Evolutionary conservation across 2,888 invertebrate species (phyloP), one percentile per base, ranked within the genome.

Genomic region (Nowickia ferox): DNA sequence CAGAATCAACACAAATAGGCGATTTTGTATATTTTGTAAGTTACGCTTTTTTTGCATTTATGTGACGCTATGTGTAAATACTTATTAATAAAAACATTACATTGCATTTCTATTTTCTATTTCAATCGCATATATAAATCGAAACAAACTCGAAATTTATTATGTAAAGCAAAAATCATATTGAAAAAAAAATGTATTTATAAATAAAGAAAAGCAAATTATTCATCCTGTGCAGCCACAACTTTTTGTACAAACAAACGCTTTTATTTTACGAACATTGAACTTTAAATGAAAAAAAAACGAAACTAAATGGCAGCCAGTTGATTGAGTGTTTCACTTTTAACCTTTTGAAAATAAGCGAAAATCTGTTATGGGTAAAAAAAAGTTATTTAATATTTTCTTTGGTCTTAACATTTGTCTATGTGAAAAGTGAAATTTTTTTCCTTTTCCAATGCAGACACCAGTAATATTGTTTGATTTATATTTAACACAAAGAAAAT

Each of bases 361-460:
- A 48, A 72, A 42, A 19, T 77, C 46, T 80, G 9, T 57, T 17
- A 46, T 61, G 51, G 42, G 59, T 9, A 17, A 9, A 40, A 63
- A n/a, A 63, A 79, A 71, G n/a, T 79, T 59, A 74, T 74, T 80
- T 30, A 80, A 74, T 66, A 48, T 72, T 42, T 80, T 48, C 22
- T 59, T 51, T 77, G 30, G 30, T 68, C 9, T 17, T 38, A 22
- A 5, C 10, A 30, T 17, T 53, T 53, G 46, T 66, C 15, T 42
- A 11, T 17, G 57, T 22, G 57, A 48, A 72, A 80, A 80, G 80
- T 80, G 80, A 80, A 80, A 71, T 53, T 46, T 22, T 55, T 46
- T n/a, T 4, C n/a, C n/a, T 19, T 55, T 53, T 76, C 17, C 48
- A 46, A 46, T 40, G 9, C 38, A 3, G 5, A 3, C 38, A 48